Base-by-base conservation (phyloP, 1,140 invertebrate species). In the Agrilus planipennis region DNA sequence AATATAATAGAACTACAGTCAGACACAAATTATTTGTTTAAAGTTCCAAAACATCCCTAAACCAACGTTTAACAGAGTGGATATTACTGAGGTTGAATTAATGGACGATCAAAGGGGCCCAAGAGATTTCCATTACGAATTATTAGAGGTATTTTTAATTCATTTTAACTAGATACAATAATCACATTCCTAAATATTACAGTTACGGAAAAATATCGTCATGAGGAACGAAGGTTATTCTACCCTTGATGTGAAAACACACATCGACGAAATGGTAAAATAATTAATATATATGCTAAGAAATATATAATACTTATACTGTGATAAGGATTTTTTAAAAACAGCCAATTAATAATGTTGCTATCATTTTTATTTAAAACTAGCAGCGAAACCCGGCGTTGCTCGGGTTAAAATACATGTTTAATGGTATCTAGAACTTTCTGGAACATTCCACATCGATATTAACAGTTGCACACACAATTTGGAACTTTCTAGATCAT, bases 61-160 rank as follows among this genome's bases (percentile, higher is more conserved):
- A 62, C 89, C 90, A 12, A 89, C 87, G 45, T 96, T 94, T 62
- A 93, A 93, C 64, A 89, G 86, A 54, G 84, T 96, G 3, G 91
- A 95, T 62, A 79, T 96, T 68, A 75, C 84, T 34, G 90, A 96
- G 69, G 84, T 95, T 21, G 92, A 96, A 70, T 65, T 94, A 20
- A 72, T 84, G 44, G 79, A 89, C 56, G 75, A 81, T 45, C 74
- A 76, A 40, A 63, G 64, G 49, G 65, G 67, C 45, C 72, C 86
- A 3, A 72, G 86, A 51, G 74, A 77, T 45, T 87, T 86, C 53
- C 75, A 78, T 50, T 73, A 76, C 50, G 70, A 75, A 44, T 67
- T 89, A 37, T 65, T 82, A 20, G 71, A 72, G 63, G 84, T 88
- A 72, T 64, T 34, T 7, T 32, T 14, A 9, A 27, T 27, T n/a